Conservation (phyloP, 2,113 vertebrate genomes). For the Cyanoramphus novaezelandiae region DNA sequence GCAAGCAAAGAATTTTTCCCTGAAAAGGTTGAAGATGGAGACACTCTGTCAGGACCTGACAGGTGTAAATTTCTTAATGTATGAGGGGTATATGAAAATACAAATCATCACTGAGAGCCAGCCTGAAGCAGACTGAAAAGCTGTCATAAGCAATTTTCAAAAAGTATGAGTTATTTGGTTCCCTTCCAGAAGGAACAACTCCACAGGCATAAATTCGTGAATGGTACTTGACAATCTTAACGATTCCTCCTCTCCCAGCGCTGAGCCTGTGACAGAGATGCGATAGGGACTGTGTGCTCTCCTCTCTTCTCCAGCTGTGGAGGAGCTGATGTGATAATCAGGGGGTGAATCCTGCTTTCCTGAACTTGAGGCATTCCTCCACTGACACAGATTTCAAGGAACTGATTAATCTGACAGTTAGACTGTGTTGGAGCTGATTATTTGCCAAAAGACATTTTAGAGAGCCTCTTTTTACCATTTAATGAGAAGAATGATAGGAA, state of each 20-base stretch:
- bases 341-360: not conserved
- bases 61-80: constrained; percentile 78
- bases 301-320: not conserved
- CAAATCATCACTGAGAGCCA: constrained; percentile 67
- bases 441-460: constrained; percentile 3
- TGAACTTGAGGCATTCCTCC: not conserved
- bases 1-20: constrained; percentile 59
- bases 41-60: constrained; percentile 72
- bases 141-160: constrained; percentile 78
- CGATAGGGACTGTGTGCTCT: not conserved
- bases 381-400: not conserved
- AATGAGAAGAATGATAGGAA: not conserved
- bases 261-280: not conserved
- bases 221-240: constrained; percentile 75
- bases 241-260: constrained; percentile 47
- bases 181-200: constrained; percentile 69
- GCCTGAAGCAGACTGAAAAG: constrained; percentile 75
- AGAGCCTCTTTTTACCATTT: not conserved
- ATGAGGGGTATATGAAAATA: constrained; percentile 77
- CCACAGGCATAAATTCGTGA: constrained; percentile 74
- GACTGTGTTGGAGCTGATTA: not conserved
- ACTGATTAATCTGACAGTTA: constrained; percentile 15
- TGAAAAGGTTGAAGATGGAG: constrained; percentile 71
- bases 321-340: not conserved
- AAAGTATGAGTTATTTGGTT: constrained; percentile 77